Base-by-base conservation (phyloP, 2,888 invertebrate genomes). In the Drosophila neoperkinsi region DNA sequence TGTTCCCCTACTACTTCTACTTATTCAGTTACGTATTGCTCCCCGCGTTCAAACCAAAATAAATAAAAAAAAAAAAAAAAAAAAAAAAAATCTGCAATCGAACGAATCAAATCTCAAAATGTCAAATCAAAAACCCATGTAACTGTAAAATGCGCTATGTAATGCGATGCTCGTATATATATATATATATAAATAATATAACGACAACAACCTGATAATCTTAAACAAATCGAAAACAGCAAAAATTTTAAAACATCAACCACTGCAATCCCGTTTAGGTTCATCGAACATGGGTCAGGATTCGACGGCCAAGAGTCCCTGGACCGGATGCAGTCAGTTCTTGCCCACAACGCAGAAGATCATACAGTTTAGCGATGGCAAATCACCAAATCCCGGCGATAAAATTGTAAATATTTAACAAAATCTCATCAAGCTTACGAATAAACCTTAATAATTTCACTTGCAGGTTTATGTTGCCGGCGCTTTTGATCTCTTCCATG, bases 301-400 rank as follows among this genome's bases (percentile, higher is more conserved):
- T 93, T 95, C 96, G 55, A 95, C 96, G 16, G 98, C 98, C 16
- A 95, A 96, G 64, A 98, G 98, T 73, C 99, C 99, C 0, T 99
- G 98, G 96, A 99, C 99, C 3, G 98, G 98, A 6, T 98, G 99
- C 92, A 98, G 98, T 30, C 98, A 99, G 94, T 99, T 99, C 94
- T 94, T 99, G 84, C 99, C 99, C 0, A 99, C 99, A 28, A 97
- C 98, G 25, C 96, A 97, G 92, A 98, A 98, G 93, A 98, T 99
- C 69, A 97, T 97, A 84, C 98, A 98, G 93, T 99, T 99, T 93
- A 98, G 97, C 84, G 97, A 97, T 92, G 97, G 97, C 4, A 96
- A 96, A 88, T 95, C 96, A 52, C 97, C 98, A 7, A 96, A 96
- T 93, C 95, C 96, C 2, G 95, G 94, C 16, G 97, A 97, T 91